phyloP scores from a whole-genome alignment of 2,113 vertebrate species.

The Malaclemys terrapin region DNA sequence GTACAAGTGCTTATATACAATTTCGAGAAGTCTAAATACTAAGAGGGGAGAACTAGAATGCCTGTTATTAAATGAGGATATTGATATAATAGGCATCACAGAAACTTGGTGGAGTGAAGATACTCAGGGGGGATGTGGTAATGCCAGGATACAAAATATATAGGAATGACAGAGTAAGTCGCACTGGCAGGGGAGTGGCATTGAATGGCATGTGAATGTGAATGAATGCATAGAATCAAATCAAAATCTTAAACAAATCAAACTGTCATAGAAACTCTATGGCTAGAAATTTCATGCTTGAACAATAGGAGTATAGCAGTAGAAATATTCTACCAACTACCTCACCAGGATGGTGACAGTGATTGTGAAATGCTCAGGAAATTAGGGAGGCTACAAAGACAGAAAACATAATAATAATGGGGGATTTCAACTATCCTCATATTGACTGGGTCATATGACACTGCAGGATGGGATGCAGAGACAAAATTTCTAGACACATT shows the following conservation, averaged over 20 bases:
- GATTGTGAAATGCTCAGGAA: no score
- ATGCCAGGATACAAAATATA: background rate
- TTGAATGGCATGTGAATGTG: background rate
- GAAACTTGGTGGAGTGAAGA: background rate
- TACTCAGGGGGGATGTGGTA: background rate
- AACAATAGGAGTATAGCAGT: no score
- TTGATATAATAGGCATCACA: background rate
- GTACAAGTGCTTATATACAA: background rate
- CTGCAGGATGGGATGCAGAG: no score
- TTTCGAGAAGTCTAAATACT: background rate
- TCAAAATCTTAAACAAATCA: background rate
- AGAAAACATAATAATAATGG: no score
- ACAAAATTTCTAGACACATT: no score
- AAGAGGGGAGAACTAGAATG: background rate
- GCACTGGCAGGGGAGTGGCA: no score
- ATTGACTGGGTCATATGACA: no score
- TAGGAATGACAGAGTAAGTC: background rate
- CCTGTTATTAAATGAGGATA: background rate
- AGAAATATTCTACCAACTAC: no score
- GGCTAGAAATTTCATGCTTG: background rate
- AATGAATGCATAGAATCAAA: background rate
- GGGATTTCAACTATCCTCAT: no score
- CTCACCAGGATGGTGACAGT: no score
- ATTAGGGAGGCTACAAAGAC: no score
- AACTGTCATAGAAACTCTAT: background rate